phyloP scores from a whole-genome alignment of 2,113 vertebrate species.

The Oriolus oriolus region DNA sequence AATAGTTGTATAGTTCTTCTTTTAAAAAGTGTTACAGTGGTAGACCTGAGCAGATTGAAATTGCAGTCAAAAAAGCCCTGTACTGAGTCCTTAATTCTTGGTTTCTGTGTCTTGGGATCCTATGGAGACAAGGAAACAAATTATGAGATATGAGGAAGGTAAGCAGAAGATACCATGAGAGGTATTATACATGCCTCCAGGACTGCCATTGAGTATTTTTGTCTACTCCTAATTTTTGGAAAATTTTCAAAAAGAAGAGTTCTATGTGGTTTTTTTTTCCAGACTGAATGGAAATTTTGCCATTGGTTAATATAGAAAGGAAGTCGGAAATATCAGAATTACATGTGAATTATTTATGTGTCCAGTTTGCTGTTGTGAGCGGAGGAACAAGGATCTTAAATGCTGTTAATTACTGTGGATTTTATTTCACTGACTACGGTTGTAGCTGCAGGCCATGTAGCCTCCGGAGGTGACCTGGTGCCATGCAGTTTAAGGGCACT shows the following conservation, averaged over 20 bases:
- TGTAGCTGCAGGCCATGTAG: not conserved
- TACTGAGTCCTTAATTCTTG: not conserved
- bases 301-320: slow-evolving; percentile 27
- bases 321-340: not conserved
- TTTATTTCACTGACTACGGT: not conserved
- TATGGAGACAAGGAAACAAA: not conserved
- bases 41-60: not conserved
- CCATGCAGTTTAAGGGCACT: not conserved
- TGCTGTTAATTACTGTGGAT: not conserved
- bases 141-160: not conserved
- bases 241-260: not conserved
- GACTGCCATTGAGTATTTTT: not conserved
- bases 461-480: not conserved
- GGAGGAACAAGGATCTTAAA: not conserved
- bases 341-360: not conserved
- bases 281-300: slow-evolving; percentile 33
- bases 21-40: not conserved
- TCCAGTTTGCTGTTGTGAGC: not conserved
- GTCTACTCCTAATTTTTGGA: not conserved
- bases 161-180: not conserved
- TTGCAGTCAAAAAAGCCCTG: not conserved
- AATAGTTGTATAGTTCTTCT: not conserved
- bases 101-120: not conserved
- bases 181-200: not conserved
- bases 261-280: not conserved